These are phyloP conservation scores for Syrphus vitripennis DNA, from an alignment of 2,888 invertebrate genomes.

Conservation along the genomic window DNA sequence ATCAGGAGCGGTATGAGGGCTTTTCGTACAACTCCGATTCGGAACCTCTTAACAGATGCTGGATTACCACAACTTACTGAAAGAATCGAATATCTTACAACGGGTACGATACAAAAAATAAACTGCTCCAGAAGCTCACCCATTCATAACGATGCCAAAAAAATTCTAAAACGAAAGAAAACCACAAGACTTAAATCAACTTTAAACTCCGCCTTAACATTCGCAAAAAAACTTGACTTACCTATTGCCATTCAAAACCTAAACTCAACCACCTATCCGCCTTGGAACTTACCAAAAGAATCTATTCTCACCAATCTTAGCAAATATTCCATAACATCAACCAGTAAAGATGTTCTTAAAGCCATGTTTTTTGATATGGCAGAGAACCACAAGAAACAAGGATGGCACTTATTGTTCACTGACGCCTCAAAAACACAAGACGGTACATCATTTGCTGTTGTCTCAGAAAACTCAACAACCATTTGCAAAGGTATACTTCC, in stretches of 20 bases:
- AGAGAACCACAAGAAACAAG: not conserved
- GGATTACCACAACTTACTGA: not conserved
- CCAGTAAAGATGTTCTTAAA: not conserved
- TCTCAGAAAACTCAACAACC: slow-evolving; percentile 2
- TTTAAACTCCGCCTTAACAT: no score
- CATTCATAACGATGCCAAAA: no score
- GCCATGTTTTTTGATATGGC: not conserved
- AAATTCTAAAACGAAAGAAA: no score
- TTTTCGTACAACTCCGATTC: slow-evolving; percentile 1
- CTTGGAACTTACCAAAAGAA: not conserved
- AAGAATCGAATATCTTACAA: no score
- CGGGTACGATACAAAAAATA: no score
- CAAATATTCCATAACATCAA: not conserved
- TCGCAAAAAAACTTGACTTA: not conserved
- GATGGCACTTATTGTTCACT: slow-evolving; percentile 28
- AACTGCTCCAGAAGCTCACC: no score
- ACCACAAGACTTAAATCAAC: no score
- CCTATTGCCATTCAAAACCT: not conserved
- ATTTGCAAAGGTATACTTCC: slow-evolving; percentile 21
- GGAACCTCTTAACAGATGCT: not conserved
- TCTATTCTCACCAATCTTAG: not conserved
- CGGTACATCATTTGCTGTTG: slow-evolving; percentile 40
- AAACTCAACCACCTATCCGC: not conserved
- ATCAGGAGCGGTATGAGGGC: not conserved
- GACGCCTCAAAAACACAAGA: slow-evolving; percentile 39